A percentile compares a stretch with the other conserved stretches of the same genome.
Evolutionary conservation across 2,797 vertebrate genomes (phyloP).

Genomic region (Acanthurus leucopareius): DNA sequence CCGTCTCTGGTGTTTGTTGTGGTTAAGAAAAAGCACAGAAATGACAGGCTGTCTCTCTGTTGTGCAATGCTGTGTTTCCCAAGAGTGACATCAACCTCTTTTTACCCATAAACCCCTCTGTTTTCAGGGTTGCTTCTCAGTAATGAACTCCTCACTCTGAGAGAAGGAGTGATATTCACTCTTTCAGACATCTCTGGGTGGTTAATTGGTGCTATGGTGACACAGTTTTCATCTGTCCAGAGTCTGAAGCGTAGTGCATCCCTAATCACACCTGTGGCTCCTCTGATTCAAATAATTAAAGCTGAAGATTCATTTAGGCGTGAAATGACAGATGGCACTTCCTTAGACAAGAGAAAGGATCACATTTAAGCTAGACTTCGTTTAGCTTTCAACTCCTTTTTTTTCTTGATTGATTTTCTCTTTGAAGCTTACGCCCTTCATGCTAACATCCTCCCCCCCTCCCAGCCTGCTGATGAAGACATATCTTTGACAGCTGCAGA

Average conservation of each 20-base stretch:
- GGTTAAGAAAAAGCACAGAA: not conserved
- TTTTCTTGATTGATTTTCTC: conserved; percentile 43
- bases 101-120: conserved; percentile 40
- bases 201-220: conserved; percentile 53
- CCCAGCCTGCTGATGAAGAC: conserved; percentile 45
- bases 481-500: conserved; percentile 50
- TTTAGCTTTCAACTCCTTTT: conserved; percentile 24
- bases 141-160: conserved; percentile 46
- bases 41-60: conserved; percentile 9
- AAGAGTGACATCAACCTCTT: conserved; percentile 40
- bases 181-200: conserved; percentile 12
- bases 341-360: conserved; percentile 27
- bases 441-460: not conserved
- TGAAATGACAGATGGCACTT: conserved; percentile 28
- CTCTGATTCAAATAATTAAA: conserved; percentile 31
- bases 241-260: conserved; percentile 1
- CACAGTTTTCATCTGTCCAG: conserved; percentile 24
- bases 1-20: not conserved
- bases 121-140: conserved; percentile 30
- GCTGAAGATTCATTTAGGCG: conserved; percentile 7
- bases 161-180: conserved; percentile 2
- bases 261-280: conserved; percentile 18
- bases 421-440: conserved; percentile 32
- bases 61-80: conserved; percentile 12
- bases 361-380: not conserved